Evolutionary conservation across 2,888 invertebrate species (phyloP), one percentile per base, ranked within the genome.

Genomic region (Cacoxenus indagator): DNA sequence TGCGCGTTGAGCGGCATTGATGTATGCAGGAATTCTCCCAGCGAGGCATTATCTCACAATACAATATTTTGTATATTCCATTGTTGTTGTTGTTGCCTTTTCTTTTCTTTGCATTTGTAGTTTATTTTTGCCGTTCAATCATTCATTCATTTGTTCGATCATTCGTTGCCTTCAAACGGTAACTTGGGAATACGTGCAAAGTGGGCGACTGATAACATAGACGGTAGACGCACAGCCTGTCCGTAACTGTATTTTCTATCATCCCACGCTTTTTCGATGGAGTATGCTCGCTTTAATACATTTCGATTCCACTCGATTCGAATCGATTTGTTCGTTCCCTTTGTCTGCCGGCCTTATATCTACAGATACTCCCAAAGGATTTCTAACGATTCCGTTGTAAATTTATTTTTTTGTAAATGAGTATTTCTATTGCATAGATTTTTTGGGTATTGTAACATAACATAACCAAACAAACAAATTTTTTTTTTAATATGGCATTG

Each of bases 11-110:
- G 19, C 14, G 4, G 61, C 61, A 22, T 9, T 61, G 17, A 51
- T n/a, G 55, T 14, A 65, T n/a, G 24, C 37, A 26, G 27, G 31
- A 43, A 68, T 46, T 27, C 65, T 37, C 31, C 66, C 61, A 65
- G 72, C 68, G 61, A 62, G 67, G 68, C 76, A 81, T 81, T 83
- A 81, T 81, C 78, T 82, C 80, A 83, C 78, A 81, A 83, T 81
- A 77, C 80, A 80, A 83, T 78, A 83, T 81, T 81, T 77, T 55
- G 55, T 22, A 67, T 59, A 61, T 67, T 80, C 82, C 83, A 80
- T 80, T 80, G 82, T 83, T 81, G 17, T 29, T 27, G 27, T 14
- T 29, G 27, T n/a, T 57, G n/a, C 31, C 31, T 17, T 57, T 57
- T 14, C 17, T 29, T 59, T 59, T 59, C 31, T 59, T 59, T 17